Base-by-base conservation (phyloP, 2,888 invertebrate genomes). In the Diabrotica balteata region DNA sequence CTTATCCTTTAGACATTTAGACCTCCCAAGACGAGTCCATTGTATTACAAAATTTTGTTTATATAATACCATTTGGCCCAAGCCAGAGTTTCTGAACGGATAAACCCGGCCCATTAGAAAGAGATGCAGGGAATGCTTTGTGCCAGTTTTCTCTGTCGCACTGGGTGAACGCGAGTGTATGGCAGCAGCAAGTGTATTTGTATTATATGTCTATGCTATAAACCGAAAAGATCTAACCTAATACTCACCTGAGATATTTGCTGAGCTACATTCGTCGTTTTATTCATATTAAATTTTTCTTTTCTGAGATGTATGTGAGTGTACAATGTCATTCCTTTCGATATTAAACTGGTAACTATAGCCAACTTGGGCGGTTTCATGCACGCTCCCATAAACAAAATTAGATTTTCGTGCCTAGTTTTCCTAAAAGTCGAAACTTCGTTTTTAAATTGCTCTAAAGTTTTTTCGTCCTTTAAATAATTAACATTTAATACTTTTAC, bases 321-420 rank as follows among this genome's bases (percentile, higher is more conserved):
- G 86, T 93, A 96, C 32, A 98, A 88, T 57, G 97, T 97, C 88
- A 92, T 93, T 72, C 98, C 98, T 86, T 97, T 96, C 86, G 97
- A 97, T 32, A 32, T 32, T 83, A 97, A 90, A 80, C 96, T 96
- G 68, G 98, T 99, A 50, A 99, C 97, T 80, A 99, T 98, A 52
- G 97, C 98, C 78, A 98, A 88, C 75, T 93, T 90, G 44, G 97
- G 97, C 70, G 96, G 96, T 85, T 98, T 97, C 95, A 98, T 97
- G 84, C 98, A 98, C 73, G 98, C 98, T 72, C 99, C 99, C 96
- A 98, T 97, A 86, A 99, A 99, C 61, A 99, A 88, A 62, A 98
- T 97, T 73, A 99, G 86, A 87, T 99, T 99, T 85, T 98, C 98
- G 85, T 99, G 99, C 0, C 99, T 90, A 7, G 98, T 98, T 86